These are phyloP conservation scores for Dendronephthya gigantea DNA, from an alignment of 64 coral and sea anemone species.

Conservation along the genomic window DNA sequence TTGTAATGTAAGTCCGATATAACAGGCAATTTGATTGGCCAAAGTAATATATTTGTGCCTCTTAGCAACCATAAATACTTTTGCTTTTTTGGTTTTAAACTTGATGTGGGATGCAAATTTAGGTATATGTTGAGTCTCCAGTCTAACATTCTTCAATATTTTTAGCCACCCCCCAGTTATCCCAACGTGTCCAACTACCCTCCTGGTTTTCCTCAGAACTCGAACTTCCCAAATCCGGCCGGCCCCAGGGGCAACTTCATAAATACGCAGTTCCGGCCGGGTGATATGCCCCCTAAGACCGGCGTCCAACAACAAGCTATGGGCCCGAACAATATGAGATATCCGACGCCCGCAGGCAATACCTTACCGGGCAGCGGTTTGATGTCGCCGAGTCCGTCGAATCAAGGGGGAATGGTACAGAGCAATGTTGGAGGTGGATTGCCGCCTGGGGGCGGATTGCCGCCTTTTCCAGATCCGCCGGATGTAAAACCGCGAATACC, in stretches of 20 bases:
- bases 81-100: too few relatives aligned
- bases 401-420: not conserved
- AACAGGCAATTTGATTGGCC: too few relatives aligned
- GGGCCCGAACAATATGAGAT: not conserved
- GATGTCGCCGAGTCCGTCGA: not conserved
- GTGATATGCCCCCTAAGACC: not conserved
- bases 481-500: slow-evolving; percentile 1
- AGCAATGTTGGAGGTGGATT: too few relatives aligned
- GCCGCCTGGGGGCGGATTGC: not conserved
- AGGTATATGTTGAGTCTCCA: not conserved
- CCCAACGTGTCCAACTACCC: not conserved
- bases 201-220: not conserved
- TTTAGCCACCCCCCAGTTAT: not conserved
- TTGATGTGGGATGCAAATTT: not conserved
- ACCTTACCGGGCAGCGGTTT: not conserved
- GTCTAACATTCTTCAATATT: not conserved
- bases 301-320: not conserved
- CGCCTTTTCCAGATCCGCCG: not conserved
- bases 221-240: not conserved
- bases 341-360: not conserved
- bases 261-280: not conserved
- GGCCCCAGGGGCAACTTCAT: not conserved
- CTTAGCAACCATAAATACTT: too few relatives aligned
- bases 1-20: not conserved
- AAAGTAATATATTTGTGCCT: too few relatives aligned